Conservation (phyloP, 2,113 vertebrate genomes). For the Strigops habroptila region DNA sequence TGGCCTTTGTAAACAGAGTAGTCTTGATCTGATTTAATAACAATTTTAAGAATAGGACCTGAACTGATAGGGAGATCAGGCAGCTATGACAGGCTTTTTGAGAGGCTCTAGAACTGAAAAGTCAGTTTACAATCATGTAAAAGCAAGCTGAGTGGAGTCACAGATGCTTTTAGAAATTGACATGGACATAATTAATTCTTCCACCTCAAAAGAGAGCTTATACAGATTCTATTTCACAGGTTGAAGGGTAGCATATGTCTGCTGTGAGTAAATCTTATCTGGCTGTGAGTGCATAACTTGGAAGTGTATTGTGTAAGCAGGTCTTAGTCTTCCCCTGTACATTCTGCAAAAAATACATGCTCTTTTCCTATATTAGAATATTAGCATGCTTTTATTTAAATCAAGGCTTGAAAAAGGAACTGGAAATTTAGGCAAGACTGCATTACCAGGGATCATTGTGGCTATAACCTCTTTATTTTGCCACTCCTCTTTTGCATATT, state of each 20-base stretch:
- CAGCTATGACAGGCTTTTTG: not conserved
- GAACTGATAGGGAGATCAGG: not conserved
- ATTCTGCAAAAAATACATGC: not conserved
- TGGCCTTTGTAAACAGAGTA: not conserved
- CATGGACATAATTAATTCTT: not conserved
- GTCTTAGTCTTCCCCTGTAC: not conserved
- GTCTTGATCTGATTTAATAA: not conserved
- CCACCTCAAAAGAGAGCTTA: not conserved
- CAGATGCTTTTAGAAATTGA: not conserved
- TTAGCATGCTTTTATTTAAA: not conserved
- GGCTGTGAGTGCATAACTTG: not conserved
- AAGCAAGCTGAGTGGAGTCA: not conserved
- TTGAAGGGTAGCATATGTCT: not conserved
- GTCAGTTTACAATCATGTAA: not conserved
- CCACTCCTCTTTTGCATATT: not conserved
- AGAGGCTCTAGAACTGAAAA: not conserved
- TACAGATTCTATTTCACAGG: not conserved
- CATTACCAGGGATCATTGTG: not conserved
- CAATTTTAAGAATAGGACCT: not conserved
- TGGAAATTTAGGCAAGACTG: not conserved
- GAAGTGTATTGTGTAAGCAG: accelerated
- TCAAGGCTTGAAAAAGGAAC: not conserved
- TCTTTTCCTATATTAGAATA: not conserved
- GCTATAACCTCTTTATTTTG: not conserved
- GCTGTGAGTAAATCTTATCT: not conserved